A percentile compares a stretch with the other conserved stretches of the same genome.
phyloP scores from a whole-genome alignment of 2,797 vertebrate species.

The Phalanger gymnotis region DNA sequence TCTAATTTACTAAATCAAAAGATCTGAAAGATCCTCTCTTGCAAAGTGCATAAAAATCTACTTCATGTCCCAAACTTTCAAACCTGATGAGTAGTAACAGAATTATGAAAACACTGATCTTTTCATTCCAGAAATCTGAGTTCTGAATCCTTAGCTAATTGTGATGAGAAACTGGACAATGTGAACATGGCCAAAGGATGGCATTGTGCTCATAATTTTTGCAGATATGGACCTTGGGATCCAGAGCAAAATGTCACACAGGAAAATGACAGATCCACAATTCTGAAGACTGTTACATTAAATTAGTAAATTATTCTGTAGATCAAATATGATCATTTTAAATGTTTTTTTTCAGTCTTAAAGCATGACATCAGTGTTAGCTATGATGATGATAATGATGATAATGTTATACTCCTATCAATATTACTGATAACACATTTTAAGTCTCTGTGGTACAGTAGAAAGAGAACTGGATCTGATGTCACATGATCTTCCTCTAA shows the following conservation, averaged over 20 bases:
- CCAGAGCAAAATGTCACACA: neutral
- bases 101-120: neutral
- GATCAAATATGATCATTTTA: neutral
- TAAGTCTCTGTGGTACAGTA: neutral
- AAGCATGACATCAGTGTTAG: neutral
- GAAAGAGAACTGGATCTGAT: neutral
- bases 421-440: neutral
- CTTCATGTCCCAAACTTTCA: slow-evolving; percentile 25
- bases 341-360: neutral
- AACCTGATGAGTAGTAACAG: slow-evolving; percentile 16
- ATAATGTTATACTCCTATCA: neutral
- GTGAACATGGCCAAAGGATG: neutral
- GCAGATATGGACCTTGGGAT: neutral
- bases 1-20: slow-evolving; percentile 7
- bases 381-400: too few relatives aligned
- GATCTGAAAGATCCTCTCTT: neutral
- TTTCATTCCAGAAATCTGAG: neutral
- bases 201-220: neutral
- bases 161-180: neutral
- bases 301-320: neutral
- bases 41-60: neutral
- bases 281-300: neutral
- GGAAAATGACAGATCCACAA: neutral
- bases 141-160: neutral
- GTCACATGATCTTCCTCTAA: neutral